Evolutionary conservation across 2,797 vertebrate genomes (phyloP).

Genomic region (Falco berigora): DNA sequence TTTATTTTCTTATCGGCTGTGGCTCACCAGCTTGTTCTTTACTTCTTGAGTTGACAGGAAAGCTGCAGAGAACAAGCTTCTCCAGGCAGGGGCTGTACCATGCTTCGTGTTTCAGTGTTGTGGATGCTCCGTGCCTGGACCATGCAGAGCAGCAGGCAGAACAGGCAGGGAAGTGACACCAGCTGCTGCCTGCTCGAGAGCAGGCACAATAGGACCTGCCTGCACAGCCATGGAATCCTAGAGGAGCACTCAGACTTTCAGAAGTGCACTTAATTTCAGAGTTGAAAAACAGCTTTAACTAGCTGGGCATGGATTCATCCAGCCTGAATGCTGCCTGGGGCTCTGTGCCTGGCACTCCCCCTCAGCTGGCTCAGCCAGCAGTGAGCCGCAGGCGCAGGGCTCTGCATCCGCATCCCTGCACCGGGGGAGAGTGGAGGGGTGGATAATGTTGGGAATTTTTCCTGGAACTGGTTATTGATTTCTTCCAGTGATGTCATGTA

Average conservation of each 20-base stretch:
- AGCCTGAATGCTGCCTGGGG: background rate
- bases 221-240: background rate
- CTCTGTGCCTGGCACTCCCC: background rate
- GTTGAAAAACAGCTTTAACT: conserved; percentile 19
- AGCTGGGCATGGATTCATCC: conserved; percentile 39
- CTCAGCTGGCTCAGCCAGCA: background rate
- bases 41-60: background rate
- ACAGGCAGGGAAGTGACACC: background rate
- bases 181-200: background rate
- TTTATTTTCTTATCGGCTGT: background rate
- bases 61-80: background rate
- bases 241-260: conserved; percentile 27
- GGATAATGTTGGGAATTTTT: background rate
- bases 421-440: rapidly evolving
- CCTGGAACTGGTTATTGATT: background rate
- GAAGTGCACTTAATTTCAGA: conserved; percentile 47
- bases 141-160: background rate
- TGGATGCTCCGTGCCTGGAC: background rate
- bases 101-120: background rate
- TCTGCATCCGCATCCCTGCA: background rate
- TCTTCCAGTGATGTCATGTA: conserved; percentile 8
- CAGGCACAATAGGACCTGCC: background rate
- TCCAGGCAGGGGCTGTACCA: background rate
- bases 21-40: background rate
- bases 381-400: background rate